Evolutionary conservation across 1,140 invertebrate species (phyloP), one percentile per base, ranked within the genome.

Genomic region (Aphelenchoides fujianensis): DNA sequence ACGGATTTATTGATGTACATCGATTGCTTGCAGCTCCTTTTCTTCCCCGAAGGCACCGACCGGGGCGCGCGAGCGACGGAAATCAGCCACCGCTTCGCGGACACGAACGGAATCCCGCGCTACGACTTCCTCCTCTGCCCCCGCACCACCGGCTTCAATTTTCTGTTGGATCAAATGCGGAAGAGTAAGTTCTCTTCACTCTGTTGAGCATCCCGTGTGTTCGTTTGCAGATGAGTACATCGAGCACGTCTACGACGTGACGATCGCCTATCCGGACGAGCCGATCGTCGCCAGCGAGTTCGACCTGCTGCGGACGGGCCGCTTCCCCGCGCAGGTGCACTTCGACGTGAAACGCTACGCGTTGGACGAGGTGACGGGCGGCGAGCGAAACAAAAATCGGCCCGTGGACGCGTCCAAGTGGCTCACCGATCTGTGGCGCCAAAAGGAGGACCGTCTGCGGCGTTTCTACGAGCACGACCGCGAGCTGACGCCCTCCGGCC

Each of bases 1-100:
- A n/a, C n/a, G n/a, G n/a, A n/a, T n/a, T n/a, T n/a, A 52, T 37
- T 68, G 37, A 68, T 71, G n/a, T n/a, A n/a, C n/a, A n/a, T n/a
- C n/a, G 55, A 73, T 52, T 27, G 30, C 77, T 76, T 83, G 61
- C 74, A 87, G 85, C 81, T 94, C 34, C 86, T 94, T 19, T 87
- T 94, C 69, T 95, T 94, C 82, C 92, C 92, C 0, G 92, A 94
- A 86, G 92, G 92, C 1, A 94, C 92, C 0, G 91, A 94, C 84
- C 85, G 92, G 16, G 91, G 90, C 16, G 84, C 85, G 27, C 87
- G 86, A 28, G 92, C 79, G 12, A 69, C 57, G 3, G 19, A 61
- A 9, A 61, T 79, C n/a, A 93, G 92, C 70, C 88, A 92, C 77
- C 86, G 86, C 55, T 93, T 89, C 85, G 92, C 92, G 0, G 83